These are phyloP conservation scores for Pristionchus mayeri DNA, from an alignment of 2,888 invertebrate species.

Conservation along the genomic window DNA sequence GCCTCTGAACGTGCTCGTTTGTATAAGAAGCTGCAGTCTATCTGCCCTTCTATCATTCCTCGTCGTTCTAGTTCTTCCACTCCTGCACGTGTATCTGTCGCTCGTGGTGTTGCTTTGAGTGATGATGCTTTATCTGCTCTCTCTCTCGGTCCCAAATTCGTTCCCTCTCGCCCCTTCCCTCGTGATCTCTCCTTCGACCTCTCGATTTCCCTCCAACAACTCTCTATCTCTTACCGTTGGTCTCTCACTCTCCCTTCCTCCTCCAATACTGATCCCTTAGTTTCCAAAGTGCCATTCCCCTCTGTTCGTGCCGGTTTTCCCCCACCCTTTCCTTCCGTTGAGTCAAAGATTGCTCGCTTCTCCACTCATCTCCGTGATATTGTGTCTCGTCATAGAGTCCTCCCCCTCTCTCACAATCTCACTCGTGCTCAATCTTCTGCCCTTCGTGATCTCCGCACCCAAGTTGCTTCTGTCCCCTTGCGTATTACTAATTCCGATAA, in stretches of 20 bases:
- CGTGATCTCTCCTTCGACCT: not conserved
- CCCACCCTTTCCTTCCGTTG: not conserved
- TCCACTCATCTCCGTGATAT: not conserved
- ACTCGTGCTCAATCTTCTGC: not conserved
- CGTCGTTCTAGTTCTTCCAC: too few species aligned
- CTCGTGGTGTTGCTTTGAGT: not conserved
- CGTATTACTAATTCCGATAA: slow-evolving; percentile 33
- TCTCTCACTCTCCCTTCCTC: too few species aligned
- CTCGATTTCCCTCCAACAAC: not conserved
- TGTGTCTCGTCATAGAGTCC: not conserved
- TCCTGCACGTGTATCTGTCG: not conserved
- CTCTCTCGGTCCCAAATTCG: not conserved
- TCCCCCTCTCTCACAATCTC: not conserved
- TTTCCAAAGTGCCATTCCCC: not conserved
- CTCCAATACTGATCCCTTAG: not conserved
- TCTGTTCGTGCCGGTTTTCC: not conserved
- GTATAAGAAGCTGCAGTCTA: not conserved
- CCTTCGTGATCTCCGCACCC: not conserved
- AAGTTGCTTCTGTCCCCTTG: not conserved
- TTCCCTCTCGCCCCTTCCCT: not conserved
- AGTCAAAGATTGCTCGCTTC: not conserved
- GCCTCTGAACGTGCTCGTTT: not conserved
- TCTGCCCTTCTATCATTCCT: not conserved
- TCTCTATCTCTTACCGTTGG: not conserved
- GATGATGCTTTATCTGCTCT: not conserved